phyloP scores from a whole-genome alignment of 2,888 invertebrate genomes.

The Opisthograptis luteolata region DNA sequence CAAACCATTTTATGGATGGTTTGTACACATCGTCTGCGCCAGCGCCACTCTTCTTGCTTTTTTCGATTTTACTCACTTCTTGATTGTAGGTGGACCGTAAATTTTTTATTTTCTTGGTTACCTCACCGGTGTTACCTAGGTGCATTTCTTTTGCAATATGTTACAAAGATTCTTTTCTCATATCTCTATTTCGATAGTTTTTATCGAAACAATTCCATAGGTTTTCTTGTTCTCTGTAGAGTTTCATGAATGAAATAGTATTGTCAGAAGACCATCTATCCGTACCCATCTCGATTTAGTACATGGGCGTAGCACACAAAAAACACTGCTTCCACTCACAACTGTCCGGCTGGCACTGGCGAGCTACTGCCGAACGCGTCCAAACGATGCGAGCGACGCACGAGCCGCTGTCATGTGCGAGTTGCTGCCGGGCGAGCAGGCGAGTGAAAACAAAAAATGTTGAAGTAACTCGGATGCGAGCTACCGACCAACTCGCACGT shows the following conservation, averaged over 20 bases:
- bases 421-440: slow-evolving; percentile 31
- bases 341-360: slow-evolving; percentile 33
- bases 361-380: slow-evolving; percentile 38
- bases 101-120: slow-evolving; percentile 30
- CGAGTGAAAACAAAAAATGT: slow-evolving; percentile 6
- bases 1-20: slow-evolving; percentile 33
- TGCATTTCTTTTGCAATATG: slow-evolving; percentile 26
- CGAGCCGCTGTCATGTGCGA: slow-evolving; percentile 36
- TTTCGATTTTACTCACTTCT: slow-evolving; percentile 32
- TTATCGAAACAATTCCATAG: slow-evolving; percentile 35
- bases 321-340: slow-evolving; percentile 27
- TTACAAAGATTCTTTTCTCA: slow-evolving; percentile 25
- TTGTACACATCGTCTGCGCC: slow-evolving; percentile 29
- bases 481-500: slow-evolving; percentile 1
- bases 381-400: slow-evolving; percentile 37
- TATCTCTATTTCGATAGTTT: slow-evolving; percentile 35
- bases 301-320: slow-evolving; percentile 32
- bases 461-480: slow-evolving; percentile 3
- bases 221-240: slow-evolving; percentile 34
- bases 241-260: slow-evolving; percentile 34
- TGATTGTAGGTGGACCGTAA: slow-evolving; percentile 31
- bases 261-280: slow-evolving; percentile 34
- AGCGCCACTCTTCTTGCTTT: slow-evolving; percentile 30
- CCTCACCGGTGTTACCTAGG: slow-evolving; percentile 25
- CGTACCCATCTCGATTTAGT: slow-evolving; percentile 30